A percentile compares a stretch with the other conserved stretches of the same genome.
These are phyloP conservation scores for Pseudochaenichthys georgianus DNA, from an alignment of 2,797 vertebrate species.

Conservation along the genomic window DNA sequence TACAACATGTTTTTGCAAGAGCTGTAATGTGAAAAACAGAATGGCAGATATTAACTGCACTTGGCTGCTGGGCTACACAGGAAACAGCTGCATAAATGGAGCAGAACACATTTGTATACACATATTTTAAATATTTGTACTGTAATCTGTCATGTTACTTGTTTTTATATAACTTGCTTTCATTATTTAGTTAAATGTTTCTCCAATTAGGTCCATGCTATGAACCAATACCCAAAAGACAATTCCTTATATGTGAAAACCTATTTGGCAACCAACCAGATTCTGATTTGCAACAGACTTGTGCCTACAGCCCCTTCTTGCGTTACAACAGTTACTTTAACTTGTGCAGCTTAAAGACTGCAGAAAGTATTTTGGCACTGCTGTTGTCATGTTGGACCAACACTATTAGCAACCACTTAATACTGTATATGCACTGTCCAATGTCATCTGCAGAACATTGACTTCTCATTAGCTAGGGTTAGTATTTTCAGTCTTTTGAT, in stretches of 20 bases:
- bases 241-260: no score
- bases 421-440: neutral
- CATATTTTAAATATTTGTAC: no score
- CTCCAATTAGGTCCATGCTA: no score
- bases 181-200: no score
- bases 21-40: fast-evolving
- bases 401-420: neutral
- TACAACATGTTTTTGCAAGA: neutral
- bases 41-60: neutral
- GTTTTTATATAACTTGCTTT: no score
- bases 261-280: no score
- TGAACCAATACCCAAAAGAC: no score
- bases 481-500: neutral
- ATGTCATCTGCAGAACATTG: neutral
- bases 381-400: neutral
- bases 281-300: neutral
- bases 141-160: no score
- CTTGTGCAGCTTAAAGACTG: neutral
- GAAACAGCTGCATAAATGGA: conserved; percentile 40
- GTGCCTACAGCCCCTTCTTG: neutral
- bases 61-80: conserved; percentile 7
- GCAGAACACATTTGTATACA: neutral
- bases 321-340: conserved; percentile 14
- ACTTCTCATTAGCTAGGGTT: neutral
- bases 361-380: neutral